Evolutionary conservation across 23 tunicate genomes (phyloP).

Genomic region (Phallusia fumigata): DNA sequence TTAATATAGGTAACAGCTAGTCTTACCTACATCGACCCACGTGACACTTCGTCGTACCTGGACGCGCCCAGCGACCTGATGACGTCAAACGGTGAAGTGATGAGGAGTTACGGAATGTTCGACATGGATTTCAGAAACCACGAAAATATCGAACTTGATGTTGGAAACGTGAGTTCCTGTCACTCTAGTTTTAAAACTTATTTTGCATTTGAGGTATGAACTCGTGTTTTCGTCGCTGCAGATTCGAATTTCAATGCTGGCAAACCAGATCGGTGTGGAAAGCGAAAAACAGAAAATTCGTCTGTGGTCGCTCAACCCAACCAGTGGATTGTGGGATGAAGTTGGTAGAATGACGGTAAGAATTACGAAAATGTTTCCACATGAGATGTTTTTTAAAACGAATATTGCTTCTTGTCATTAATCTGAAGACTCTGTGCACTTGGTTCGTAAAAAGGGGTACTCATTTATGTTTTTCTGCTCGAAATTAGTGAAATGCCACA

Average conservation of each 20-base stretch:
- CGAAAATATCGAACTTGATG: constrained; percentile 35
- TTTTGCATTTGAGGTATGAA: not conserved
- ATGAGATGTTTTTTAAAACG: not conserved
- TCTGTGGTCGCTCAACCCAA: constrained; percentile 56
- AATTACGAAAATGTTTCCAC: too few species aligned
- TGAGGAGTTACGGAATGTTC: constrained; percentile 79
- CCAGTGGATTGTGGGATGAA: constrained; percentile 62
- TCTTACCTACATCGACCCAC: constrained; percentile 68
- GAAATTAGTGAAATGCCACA: too few species aligned
- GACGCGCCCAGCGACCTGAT: constrained; percentile 56
- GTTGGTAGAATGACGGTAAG: constrained; percentile 51
- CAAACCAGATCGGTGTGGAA: constrained; percentile 13
- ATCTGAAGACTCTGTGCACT: too few species aligned
- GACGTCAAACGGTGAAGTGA: constrained; percentile 27
- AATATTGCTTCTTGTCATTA: not conserved
- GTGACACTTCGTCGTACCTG: constrained; percentile 44
- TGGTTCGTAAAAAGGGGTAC: too few species aligned
- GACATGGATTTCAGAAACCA: constrained; percentile 56
- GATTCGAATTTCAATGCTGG: constrained; percentile 39
- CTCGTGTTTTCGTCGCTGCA: not conserved
- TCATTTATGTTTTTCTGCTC: too few species aligned
- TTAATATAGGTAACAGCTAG: constrained; percentile 38
- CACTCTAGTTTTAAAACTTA: not conserved
- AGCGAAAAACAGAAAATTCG: constrained; percentile 36
- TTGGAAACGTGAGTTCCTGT: constrained; percentile 46